Conservation (phyloP, 1,140 invertebrate species). For the Neodiprion fabricii region DNA sequence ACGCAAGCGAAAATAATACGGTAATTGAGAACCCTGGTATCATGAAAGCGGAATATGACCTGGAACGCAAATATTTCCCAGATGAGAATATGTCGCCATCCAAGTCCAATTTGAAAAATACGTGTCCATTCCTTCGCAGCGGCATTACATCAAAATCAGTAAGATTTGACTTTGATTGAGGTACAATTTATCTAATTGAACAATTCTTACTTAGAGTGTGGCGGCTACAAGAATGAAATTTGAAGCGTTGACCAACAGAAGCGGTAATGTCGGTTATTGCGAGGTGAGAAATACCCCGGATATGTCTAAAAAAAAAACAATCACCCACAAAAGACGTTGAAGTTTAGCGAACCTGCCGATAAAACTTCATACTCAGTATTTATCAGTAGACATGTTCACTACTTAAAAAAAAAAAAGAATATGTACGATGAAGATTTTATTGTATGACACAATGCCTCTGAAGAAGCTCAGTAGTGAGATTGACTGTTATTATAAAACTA, state of each 20-base stretch:
- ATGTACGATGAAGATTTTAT: background rate
- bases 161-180: conserved; percentile 41
- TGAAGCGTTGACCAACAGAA: background rate
- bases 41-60: background rate
- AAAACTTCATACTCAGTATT: too few relatives aligned
- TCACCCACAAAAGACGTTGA: background rate
- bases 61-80: background rate
- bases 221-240: background rate
- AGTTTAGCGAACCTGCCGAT: background rate
- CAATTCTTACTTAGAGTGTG: background rate
- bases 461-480: too few relatives aligned
- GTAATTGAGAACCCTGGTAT: conserved; percentile 32
- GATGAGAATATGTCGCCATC: conserved; percentile 21
- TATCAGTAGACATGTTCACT: too few relatives aligned
- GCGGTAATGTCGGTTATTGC: too few relatives aligned
- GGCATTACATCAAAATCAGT: conserved; percentile 43
- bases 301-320: too few relatives aligned
- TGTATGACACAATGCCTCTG: too few relatives aligned
- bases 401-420: background rate
- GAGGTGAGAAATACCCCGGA: too few relatives aligned
- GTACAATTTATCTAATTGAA: conserved; percentile 8
- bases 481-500: background rate
- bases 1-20: conserved; percentile 24
- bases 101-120: conserved; percentile 35
- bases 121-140: conserved; percentile 35